These are phyloP conservation scores for Brachyalestes nurse DNA, from an alignment of 2,797 vertebrate species.

Conservation along the genomic window DNA sequence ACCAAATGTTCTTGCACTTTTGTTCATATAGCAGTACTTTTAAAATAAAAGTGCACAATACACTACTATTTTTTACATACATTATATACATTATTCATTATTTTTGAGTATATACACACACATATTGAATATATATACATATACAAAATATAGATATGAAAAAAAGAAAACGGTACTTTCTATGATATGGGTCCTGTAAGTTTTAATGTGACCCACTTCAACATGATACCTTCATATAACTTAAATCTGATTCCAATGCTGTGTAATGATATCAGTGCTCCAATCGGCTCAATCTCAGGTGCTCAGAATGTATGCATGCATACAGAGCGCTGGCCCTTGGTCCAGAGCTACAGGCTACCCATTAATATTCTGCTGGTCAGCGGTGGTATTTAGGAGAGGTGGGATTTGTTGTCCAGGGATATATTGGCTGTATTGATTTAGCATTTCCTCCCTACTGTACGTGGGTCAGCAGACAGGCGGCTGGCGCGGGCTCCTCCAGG, in stretches of 20 bases:
- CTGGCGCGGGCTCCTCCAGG: constrained; percentile 63
- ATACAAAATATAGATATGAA: no score
- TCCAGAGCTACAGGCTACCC: constrained; percentile 29
- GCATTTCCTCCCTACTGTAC: constrained; percentile 74
- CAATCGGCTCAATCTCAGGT: constrained; percentile 17
- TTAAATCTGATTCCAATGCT: not conserved
- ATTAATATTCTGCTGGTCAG: constrained; percentile 75
- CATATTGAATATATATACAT: no score
- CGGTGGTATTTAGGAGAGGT: constrained; percentile 77
- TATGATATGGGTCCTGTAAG: not conserved
- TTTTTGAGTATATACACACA: no score
- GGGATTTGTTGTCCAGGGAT: constrained; percentile 69
- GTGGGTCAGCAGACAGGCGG: constrained; percentile 66
- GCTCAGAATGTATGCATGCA: not conserved
- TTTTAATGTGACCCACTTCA: not conserved
- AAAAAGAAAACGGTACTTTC: not conserved
- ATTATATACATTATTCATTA: no score
- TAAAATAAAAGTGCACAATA: no score
- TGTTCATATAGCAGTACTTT: no score
- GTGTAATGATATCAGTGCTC: constrained; percentile 13
- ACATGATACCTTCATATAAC: not conserved
- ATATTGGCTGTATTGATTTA: constrained; percentile 81
- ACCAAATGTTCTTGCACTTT: no score
- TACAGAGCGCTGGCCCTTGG: not conserved
- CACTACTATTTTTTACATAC: no score